Conservation (phyloP, 2,888 invertebrate species). For the Caenorhabditis angaria region DNA sequence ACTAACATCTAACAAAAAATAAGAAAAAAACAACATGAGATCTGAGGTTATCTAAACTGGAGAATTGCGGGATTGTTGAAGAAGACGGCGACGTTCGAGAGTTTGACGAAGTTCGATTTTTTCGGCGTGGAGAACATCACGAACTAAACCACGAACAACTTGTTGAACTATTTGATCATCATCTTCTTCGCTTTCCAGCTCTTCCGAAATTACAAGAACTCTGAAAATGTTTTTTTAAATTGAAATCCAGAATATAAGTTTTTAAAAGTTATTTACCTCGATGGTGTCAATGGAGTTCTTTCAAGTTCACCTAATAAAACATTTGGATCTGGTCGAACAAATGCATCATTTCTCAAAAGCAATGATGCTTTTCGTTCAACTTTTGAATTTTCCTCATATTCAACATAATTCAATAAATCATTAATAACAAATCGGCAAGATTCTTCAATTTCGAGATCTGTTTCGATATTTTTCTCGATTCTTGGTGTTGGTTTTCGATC, state of each 20-base stretch:
- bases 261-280: conserved; percentile 40
- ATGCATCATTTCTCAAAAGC: conserved; percentile 32
- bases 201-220: conserved; percentile 49
- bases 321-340: conserved; percentile 30
- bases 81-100: conserved; percentile 39
- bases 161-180: conserved; percentile 42
- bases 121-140: conserved; percentile 53
- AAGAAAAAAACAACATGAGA: neutral
- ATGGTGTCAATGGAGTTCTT: conserved; percentile 47
- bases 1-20: neutral
- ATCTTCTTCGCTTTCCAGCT: conserved; percentile 39
- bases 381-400: conserved; percentile 54
- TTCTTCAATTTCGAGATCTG: conserved; percentile 21
- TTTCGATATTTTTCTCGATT: neutral
- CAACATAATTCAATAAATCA: conserved; percentile 60
- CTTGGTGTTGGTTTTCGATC: neutral
- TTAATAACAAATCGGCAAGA: conserved; percentile 50
- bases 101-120: conserved; percentile 44
- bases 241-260: neutral
- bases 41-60: conserved; percentile 16
- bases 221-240: conserved; percentile 31
- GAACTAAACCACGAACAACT: conserved; percentile 51
- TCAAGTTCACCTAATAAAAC: conserved; percentile 11
- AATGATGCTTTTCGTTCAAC: conserved; percentile 58
- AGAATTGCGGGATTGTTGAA: conserved; percentile 29